Evolutionary conservation across 2,888 invertebrate genomes (phyloP).

Genomic region (Dysmachus trigonus): DNA sequence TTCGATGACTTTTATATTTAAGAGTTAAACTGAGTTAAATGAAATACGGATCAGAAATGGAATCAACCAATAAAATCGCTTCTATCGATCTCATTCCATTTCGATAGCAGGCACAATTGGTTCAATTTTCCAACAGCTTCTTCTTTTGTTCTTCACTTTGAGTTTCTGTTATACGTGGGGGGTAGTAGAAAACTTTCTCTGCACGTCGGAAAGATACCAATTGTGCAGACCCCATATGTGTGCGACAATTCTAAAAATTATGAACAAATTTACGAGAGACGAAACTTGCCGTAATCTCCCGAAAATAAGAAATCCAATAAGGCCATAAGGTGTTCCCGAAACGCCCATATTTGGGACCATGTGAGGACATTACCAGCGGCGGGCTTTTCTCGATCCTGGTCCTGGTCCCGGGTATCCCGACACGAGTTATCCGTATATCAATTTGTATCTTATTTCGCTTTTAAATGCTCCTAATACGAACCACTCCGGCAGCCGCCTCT

Average conservation of each 20-base stretch:
- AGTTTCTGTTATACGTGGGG: not conserved
- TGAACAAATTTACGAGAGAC: not conserved
- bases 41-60: not conserved
- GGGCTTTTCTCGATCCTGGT: not conserved
- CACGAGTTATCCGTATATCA: not conserved
- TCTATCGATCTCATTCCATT: not conserved
- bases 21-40: not conserved
- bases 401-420: not conserved
- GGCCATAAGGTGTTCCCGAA: not conserved
- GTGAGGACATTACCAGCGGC: not conserved
- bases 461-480: constrained; percentile 19
- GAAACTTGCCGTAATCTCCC: not conserved
- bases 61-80: not conserved
- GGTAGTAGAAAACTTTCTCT: not conserved
- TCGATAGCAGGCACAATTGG: not conserved
- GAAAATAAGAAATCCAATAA: not conserved
- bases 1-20: not conserved
- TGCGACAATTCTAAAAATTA: not conserved
- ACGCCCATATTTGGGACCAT: not conserved
- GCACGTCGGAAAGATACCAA: not conserved
- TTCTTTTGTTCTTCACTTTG: not conserved
- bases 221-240: not conserved
- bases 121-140: not conserved
- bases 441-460: constrained; percentile 25
- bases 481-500: not conserved